Evolutionary conservation across 2,113 vertebrate genomes (phyloP).

Genomic region (Anarrhichthys ocellatus): DNA sequence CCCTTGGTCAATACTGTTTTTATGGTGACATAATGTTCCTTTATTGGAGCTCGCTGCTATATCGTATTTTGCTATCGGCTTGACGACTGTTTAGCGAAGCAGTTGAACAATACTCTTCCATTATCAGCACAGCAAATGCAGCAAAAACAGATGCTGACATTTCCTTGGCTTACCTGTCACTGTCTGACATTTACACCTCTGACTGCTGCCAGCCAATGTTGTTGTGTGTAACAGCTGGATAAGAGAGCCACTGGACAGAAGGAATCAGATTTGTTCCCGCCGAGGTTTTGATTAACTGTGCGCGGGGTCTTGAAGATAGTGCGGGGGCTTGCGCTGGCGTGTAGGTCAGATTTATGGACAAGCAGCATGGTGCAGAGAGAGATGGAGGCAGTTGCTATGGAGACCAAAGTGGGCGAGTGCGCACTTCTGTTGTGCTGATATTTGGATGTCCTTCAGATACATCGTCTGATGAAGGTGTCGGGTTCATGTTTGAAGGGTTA

Average conservation of each 20-base stretch:
- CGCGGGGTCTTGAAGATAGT: slow-evolving; percentile 49
- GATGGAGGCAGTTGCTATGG: slow-evolving; percentile 76
- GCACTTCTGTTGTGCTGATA: slow-evolving; percentile 38
- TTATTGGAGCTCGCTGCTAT: not conserved
- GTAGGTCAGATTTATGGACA: slow-evolving; percentile 63
- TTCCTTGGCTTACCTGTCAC: slow-evolving; percentile 60
- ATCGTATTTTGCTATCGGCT: not conserved
- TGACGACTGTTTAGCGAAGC: slow-evolving; percentile 21
- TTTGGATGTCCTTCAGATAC: slow-evolving; percentile 58
- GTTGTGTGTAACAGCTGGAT: slow-evolving; percentile 73
- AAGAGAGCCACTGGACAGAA: slow-evolving; percentile 23
- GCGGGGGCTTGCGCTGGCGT: slow-evolving; percentile 27
- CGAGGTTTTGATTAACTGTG: slow-evolving; percentile 61
- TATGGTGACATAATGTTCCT: slow-evolving; percentile 19
- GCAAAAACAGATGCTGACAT: slow-evolving; percentile 67
- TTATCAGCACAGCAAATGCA: slow-evolving; percentile 49
- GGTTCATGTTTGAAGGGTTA: slow-evolving; percentile 6
- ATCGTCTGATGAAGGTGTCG: slow-evolving; percentile 10
- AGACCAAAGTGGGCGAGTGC: slow-evolving; percentile 45
- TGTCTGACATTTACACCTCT: slow-evolving; percentile 70
- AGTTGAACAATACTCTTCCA: slow-evolving; percentile 36
- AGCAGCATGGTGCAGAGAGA: slow-evolving; percentile 52
- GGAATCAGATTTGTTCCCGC: slow-evolving; percentile 47
- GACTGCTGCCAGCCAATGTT: slow-evolving; percentile 47
- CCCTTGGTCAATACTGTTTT: not conserved